Base-by-base conservation (phyloP, 30 jellyfish, hydroid and myxozoan genomes). In the Aurelia aurita region DNA sequence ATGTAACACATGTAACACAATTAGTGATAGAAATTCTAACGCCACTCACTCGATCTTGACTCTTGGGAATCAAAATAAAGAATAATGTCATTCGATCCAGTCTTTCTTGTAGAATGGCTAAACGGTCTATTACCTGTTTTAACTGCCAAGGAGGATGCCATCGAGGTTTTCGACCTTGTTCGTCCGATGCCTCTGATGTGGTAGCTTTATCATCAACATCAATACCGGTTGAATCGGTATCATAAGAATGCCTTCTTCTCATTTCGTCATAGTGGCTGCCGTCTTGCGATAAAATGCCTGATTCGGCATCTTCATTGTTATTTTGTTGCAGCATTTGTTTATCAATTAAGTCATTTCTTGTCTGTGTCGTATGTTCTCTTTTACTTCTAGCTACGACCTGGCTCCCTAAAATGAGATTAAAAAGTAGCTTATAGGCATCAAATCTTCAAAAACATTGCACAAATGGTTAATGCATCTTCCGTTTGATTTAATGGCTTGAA, bases 71-170 rank as follows among this genome's bases (percentile, higher is more conserved):
- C n/a, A n/a, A n/a, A n/a, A n/a, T n/a, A n/a, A n/a, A n/a, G n/a
- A n/a, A n/a, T n/a, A n/a, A n/a, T n/a, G n/a, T n/a, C n/a, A n/a
- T 39, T 39, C 51, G 1, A 8, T 39, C 51, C 14, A 39, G 51
- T 6, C 51, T 39, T 15, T 8, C 16, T 39, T 39, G 51, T 15
- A 39, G 16, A 39, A 7, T 39, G 0, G 0, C 2, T 14, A 9
- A 29, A 83, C 29, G 10, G 67, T 13, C 27, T 3, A 55, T 13
- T 54, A 94, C 99, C 91, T 94, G 97, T 63, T 74, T 94, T 54
- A 94, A 61, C 72, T 94, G 99, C 99, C 99, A 94, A 0, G 99
- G 99, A 10, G 99, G 99, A 66, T 94, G 99, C 99, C 99, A 94
- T 72, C 91, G 88, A 25, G 97, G 99, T 58, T 94, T 94, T 23